Evolutionary conservation across 1,140 invertebrate genomes (phyloP), one percentile per base, ranked within the genome.

Genomic region (Aphaenogaster rudis): DNA sequence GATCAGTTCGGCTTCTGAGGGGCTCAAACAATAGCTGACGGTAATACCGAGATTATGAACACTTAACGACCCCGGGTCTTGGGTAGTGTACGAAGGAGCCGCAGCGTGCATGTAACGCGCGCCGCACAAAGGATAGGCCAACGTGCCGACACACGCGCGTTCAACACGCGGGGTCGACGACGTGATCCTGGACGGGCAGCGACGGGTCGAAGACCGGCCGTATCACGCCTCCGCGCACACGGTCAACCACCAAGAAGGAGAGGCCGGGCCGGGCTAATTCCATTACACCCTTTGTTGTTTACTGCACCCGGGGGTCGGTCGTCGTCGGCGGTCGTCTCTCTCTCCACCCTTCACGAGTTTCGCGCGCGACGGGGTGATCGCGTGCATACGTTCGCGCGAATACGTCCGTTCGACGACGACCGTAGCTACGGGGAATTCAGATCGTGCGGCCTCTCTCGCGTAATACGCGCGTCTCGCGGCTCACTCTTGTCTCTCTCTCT

Each of bases 241-340:
- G 80, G 71, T 74, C 78, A 92, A 92, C 72, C 59, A 86, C 79
- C 90, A 87, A 91, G 93, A 85, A 91, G 92, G 91, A 80, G 88
- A 28, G 28, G 28, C 28, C 28, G 28, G 28, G 69, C 89, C 85
- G 90, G 52, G 88, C 89, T 93, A 93, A 94, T 94, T 94, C 93
- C 92, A 93, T 94, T 93, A 94, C 88, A 88, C 86, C 87, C 93
- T 94, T 94, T 93, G 93, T 93, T 91, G 92, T 92, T 93, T 88
- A 90, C 77, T 90, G 86, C 88, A 72, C 86, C 72, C 92, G 66
- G 50, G 61, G 78, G 36, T 81, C 78, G 77, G 45, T 63, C 52
- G 33, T 84, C 82, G 54, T 45, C 72, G 71, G 50, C 69, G 69
- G 28, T 61, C 64, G 36, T 5, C 50, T 8, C 33, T 61, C 28